Evolutionary conservation across 2,797 vertebrate species (phyloP), one percentile per base, ranked within the genome.

Genomic region (Pantherophis alleghaniensis): DNA sequence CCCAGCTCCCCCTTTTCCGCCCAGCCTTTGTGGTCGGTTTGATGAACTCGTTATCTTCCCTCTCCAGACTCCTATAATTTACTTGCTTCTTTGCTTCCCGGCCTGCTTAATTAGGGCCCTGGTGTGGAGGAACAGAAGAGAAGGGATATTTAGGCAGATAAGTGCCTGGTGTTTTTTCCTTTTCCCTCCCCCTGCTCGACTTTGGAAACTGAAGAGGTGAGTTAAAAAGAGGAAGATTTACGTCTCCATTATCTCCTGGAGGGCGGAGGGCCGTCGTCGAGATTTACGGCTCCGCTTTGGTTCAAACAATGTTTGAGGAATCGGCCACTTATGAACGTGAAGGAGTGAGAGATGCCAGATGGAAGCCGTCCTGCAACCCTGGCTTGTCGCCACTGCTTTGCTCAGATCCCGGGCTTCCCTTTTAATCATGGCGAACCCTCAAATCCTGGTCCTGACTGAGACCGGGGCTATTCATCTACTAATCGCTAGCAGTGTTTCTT

Each of bases 161-260:
- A 63, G 51, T 63, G 90, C 86, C 55, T 89, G 83, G 89, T 66
- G 90, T 93, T 89, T 91, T 51, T 12, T 0, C 12, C 26, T 24
- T 24, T 66, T 59, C 57, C 10, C 66, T 12, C 14, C 32, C 28
- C 24, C 61, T 32, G 86, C 89, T 89, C 86, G 87, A 83, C 22
- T 37, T 1, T 55, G 22, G 88, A 69, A 93, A 42, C 13, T 42
- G 37, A 37, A 12, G 20, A 59, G 66, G 69, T 57, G 89, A 91
- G 91, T 53, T 61, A 91, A 88, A 47, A 91, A 92, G 92, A 92
- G 93, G 87, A 92, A 91, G 91, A 90, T 93, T 91, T 91, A 93
- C 1, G 32, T 24, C 4, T 11, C 6, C 42, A 57, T 83, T 60
- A 63, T 91, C 90, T 89, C 90, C 66, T 87, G 1, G 47, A 3